Evolutionary conservation across 2,888 invertebrate genomes (phyloP).

Genomic region (Phlogophora meticulosa): DNA sequence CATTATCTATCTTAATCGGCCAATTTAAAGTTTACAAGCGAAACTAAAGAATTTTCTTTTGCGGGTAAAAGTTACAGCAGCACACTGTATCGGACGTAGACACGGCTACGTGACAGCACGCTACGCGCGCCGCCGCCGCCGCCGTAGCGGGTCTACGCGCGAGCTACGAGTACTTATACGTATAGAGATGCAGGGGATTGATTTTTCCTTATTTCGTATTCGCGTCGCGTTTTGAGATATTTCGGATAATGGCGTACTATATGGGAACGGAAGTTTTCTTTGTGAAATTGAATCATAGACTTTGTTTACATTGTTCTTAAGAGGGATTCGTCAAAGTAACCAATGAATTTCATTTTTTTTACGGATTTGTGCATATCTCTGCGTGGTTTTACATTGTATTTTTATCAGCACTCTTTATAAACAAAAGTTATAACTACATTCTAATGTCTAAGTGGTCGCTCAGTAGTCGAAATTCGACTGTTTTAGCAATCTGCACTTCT

Average conservation of each 20-base stretch:
- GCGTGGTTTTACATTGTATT: too few relatives aligned
- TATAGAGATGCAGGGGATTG: conserved; percentile 68
- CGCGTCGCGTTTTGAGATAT: conserved; percentile 69
- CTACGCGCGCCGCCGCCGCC: conserved; percentile 73
- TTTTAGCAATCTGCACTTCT: too few relatives aligned
- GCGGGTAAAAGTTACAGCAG: conserved; percentile 48
- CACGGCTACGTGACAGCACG: conserved; percentile 78
- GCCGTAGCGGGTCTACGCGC: conserved; percentile 69
- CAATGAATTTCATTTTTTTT: too few relatives aligned
- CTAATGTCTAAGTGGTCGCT: too few relatives aligned
- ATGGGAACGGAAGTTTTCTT: conserved; percentile 60
- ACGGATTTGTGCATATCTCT: too few relatives aligned
- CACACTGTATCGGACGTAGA: conserved; percentile 66
- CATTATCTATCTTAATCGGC: conserved; percentile 16
- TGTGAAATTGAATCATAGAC: conserved; percentile 64
- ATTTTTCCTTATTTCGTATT: conserved; percentile 77
- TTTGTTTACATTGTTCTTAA: conserved; percentile 59
- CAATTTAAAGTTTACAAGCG: conserved; percentile 25
- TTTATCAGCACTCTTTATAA: too few relatives aligned
- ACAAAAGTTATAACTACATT: too few relatives aligned
- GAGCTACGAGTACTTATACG: conserved; percentile 69
- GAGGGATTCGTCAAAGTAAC: too few relatives aligned
- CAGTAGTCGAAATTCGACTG: too few relatives aligned
- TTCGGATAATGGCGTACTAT: conserved; percentile 69
- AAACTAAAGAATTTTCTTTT: conserved; percentile 25